Evolutionary conservation across 2,113 vertebrate species (phyloP), one percentile per base, ranked within the genome.

Genomic region (Cyrtonyx montezumae): DNA sequence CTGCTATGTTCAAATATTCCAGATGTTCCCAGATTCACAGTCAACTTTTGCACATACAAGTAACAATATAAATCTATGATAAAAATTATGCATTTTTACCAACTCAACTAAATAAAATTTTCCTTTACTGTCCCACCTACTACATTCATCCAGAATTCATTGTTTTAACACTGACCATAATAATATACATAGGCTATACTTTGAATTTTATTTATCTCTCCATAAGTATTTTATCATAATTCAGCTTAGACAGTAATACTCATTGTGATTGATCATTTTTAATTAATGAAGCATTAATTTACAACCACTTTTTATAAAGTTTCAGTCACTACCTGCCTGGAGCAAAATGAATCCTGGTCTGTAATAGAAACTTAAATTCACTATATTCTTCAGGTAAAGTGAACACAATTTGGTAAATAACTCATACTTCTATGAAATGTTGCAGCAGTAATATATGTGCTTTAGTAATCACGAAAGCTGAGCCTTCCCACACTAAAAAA

Each of bases 111-210:
- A 77, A 82, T 46, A 59, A 22, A 91, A 74, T 94, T 95, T 81
- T 87, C 51, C 75, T 84, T 93, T 87, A 95, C 42, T 92, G 46
- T 88, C 65, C 20, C 11, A 95, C 84, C 79, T 93, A 94, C 88
- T 91, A 91, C 74, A 94, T 83, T 95, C 86, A 96, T 84, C 96
- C 92, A 69, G 51, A 84, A 96, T 84, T 96, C 68, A 86, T 59
- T 95, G 12, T 95, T 95, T 94, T 97, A 96, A 92, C 62, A 81
- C 76, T 95, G 94, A 66, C 70, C 94, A 96, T 91, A 96, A 97
- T 53, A 17, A 30, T 6, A 30, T 30, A 53, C 51, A 94, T 95
- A 95, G 79, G 36, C 94, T 93, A 96, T 70, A 94, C 95, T 96
- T 93, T 80, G 45, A 53, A 91, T 91, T 49, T 74, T 66, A 94